Evolutionary conservation across 1,140 invertebrate genomes (phyloP).

Genomic region (Cydia amplana): DNA sequence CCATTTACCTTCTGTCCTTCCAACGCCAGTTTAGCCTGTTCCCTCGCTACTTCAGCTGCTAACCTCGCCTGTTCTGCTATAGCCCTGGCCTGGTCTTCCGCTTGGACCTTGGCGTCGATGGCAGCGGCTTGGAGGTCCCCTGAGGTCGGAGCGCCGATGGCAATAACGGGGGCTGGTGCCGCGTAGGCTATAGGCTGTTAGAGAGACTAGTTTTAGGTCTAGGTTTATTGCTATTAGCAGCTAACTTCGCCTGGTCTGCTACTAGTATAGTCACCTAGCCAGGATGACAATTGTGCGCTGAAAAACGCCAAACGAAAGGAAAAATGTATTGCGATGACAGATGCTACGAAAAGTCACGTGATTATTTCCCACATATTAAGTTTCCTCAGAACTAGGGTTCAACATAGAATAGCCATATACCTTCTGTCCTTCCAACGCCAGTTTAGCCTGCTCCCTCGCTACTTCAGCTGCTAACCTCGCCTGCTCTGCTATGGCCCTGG

Average conservation of each 20-base stretch:
- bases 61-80: constrained; percentile 47
- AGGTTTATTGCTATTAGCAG: no score
- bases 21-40: constrained; percentile 49
- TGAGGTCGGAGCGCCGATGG: constrained; percentile 51
- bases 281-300: no score
- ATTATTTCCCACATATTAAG: no score
- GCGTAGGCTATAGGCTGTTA: constrained; percentile 51
- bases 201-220: no score
- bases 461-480: constrained; percentile 50
- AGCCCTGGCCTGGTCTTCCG: constrained; percentile 4
- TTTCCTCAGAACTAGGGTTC: no score
- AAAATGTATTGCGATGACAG: no score
- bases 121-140: constrained; percentile 35
- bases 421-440: constrained; percentile 51
- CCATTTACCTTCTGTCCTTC: neutral
- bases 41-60: constrained; percentile 53
- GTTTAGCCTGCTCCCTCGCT: constrained; percentile 52
- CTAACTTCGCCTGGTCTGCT: no score
- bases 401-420: neutral
- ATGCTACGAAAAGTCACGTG: no score
- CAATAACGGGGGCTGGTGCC: constrained; percentile 49
- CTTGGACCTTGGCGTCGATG: constrained; percentile 61
- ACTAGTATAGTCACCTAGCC: no score
- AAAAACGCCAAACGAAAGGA: no score
- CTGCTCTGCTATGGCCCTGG: constrained; percentile 41